Percentiles rank a stretch among this genome's conserved stretches.
Conservation (phyloP, 2,113 vertebrate genomes). For the Martes martes region DNA sequence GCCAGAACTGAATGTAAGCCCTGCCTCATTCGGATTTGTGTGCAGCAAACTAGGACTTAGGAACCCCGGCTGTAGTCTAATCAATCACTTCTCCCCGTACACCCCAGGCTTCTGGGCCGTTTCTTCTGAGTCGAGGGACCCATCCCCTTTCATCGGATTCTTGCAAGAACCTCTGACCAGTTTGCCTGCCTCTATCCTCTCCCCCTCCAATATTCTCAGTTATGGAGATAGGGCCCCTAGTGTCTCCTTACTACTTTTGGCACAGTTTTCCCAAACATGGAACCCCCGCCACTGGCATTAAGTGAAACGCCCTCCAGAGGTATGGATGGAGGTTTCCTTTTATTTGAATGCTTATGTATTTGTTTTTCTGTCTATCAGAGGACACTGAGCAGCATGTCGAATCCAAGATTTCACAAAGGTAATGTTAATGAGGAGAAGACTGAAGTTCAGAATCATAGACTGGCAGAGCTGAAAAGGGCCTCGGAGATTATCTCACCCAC, state of each 20-base stretch:
- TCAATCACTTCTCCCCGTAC: background rate
- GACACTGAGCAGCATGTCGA: background rate
- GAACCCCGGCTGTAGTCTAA: background rate
- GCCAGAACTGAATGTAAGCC: conserved; percentile 8
- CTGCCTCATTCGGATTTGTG: background rate
- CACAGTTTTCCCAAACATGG: background rate
- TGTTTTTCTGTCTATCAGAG: background rate
- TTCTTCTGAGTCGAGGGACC: background rate
- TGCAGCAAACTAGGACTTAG: background rate
- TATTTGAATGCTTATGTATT: background rate
- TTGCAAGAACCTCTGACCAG: background rate
- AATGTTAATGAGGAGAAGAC: background rate
- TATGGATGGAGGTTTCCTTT: background rate
- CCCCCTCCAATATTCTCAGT: background rate
- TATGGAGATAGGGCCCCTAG: background rate
- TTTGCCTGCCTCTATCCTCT: background rate
- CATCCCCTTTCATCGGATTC: background rate
- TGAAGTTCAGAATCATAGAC: background rate
- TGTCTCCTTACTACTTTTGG: background rate
- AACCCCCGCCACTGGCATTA: background rate
- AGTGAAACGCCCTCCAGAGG: background rate
- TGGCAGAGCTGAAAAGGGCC: background rate
- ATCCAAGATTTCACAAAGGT: background rate
- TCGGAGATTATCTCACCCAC: background rate
- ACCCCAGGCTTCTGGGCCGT: background rate